Evolutionary conservation across 2,888 invertebrate species (phyloP).

Genomic region (Plagodis pulveraria): DNA sequence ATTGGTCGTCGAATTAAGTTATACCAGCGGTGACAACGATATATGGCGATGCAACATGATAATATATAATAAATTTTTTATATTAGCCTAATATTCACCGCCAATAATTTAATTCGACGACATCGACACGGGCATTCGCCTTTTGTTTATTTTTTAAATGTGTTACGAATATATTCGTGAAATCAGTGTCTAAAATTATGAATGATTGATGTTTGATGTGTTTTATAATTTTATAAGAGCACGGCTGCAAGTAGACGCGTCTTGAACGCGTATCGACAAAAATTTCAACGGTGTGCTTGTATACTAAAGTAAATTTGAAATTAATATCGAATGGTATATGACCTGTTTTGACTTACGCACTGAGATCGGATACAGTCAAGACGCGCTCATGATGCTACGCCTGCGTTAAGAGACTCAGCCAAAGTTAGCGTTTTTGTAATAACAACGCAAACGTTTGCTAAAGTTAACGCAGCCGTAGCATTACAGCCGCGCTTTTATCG

Average conservation of each 20-base stretch:
- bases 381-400: constrained; percentile 15
- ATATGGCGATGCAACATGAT: not conserved
- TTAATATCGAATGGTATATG: not conserved
- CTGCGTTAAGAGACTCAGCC: too few species aligned
- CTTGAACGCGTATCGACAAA: constrained; percentile 15
- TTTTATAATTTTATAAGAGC: constrained; percentile 52
- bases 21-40: constrained; percentile 1
- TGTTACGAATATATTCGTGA: constrained; percentile 52
- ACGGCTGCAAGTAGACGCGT: constrained; percentile 56
- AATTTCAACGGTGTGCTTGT: constrained; percentile 3
- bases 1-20: constrained; percentile 56
- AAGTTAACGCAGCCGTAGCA: too few species aligned
- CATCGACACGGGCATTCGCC: constrained; percentile 61
- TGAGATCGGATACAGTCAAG: not conserved
- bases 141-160: constrained; percentile 68
- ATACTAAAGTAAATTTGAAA: not conserved
- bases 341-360: not conserved
- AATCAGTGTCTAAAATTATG: constrained; percentile 39
- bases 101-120: constrained; percentile 42
- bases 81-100: not conserved
- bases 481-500: constrained; percentile 71
- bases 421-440: too few species aligned
- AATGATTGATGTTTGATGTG: constrained; percentile 75
- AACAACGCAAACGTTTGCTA: too few species aligned
- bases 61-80: not conserved